Evolutionary conservation across 2,797 vertebrate genomes (phyloP).

Genomic region (Sebastiscus tertius): DNA sequence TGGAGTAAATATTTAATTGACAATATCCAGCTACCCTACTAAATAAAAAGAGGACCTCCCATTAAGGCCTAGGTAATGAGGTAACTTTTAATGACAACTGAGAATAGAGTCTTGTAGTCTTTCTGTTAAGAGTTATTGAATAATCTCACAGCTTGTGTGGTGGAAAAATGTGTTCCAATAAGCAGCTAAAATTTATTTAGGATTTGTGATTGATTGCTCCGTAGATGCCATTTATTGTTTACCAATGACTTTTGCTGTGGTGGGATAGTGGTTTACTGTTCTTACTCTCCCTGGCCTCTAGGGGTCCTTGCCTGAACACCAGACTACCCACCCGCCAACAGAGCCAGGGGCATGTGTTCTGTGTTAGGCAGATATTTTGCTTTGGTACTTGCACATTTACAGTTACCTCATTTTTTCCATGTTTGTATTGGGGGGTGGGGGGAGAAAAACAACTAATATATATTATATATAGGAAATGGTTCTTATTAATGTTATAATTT

Average conservation of each 20-base stretch:
- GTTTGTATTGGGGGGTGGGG: slow-evolving; percentile 95
- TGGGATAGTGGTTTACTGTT: slow-evolving; percentile 99
- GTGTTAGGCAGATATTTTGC: slow-evolving; percentile 96
- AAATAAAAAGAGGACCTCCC: slow-evolving; percentile 72
- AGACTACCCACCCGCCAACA: slow-evolving; percentile 86
- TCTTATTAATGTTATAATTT: slow-evolving; percentile 99
- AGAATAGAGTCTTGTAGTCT: slow-evolving; percentile 89
- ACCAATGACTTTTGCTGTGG: slow-evolving; percentile 96
- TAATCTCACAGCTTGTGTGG: slow-evolving; percentile 93
- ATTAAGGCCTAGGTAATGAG: slow-evolving; percentile 72
- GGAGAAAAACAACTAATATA: slow-evolving; percentile 97
- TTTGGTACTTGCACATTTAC: slow-evolving; percentile 99
- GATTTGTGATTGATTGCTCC: slow-evolving; percentile 97
- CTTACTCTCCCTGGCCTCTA: slow-evolving; percentile 92
- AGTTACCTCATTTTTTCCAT: slow-evolving; percentile 99
- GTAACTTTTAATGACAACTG: slow-evolving; percentile 63
- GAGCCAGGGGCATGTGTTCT: slow-evolving; percentile 94
- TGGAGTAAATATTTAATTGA: slow-evolving; percentile 76
- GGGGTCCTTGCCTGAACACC: slow-evolving; percentile 86
- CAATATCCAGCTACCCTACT: slow-evolving; percentile 78
- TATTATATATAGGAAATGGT: slow-evolving; percentile 99
- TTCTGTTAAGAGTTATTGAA: slow-evolving; percentile 86
- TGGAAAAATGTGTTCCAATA: slow-evolving; percentile 91
- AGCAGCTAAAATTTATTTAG: slow-evolving; percentile 94
- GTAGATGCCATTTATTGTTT: slow-evolving; percentile 96